These are phyloP conservation scores for Cosmia trapezina DNA, from an alignment of 2,888 invertebrate species.

Conservation along the genomic window DNA sequence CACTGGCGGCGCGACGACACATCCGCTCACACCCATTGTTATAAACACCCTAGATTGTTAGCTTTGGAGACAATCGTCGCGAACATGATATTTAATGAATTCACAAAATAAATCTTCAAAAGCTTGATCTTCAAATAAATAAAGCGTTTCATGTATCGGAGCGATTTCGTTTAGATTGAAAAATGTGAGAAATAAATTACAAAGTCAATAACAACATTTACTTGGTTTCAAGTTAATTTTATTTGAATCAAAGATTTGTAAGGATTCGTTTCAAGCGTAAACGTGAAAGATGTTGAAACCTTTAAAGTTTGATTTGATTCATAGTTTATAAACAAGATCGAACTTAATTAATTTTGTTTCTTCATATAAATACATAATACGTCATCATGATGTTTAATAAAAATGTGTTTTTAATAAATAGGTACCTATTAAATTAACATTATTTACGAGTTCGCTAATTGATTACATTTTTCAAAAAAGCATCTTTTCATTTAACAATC, in stretches of 20 bases:
- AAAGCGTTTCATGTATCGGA: slow-evolving; percentile 61
- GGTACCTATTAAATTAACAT: too few species aligned
- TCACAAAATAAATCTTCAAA: slow-evolving; percentile 40
- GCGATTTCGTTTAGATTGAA: slow-evolving; percentile 59
- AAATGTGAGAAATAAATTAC: slow-evolving; percentile 32
- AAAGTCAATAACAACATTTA: slow-evolving; percentile 57
- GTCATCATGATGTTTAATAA: neutral
- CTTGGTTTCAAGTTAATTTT: slow-evolving; percentile 70
- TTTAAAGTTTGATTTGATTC: slow-evolving; percentile 53
- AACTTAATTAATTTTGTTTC: slow-evolving; percentile 25
- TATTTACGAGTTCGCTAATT: too few species aligned
- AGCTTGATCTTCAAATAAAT: slow-evolving; percentile 45
- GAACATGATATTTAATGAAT: slow-evolving; percentile 60
- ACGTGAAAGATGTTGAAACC: slow-evolving; percentile 63
- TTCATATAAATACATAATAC: neutral
- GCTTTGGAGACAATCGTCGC: slow-evolving; percentile 61
- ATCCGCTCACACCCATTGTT: slow-evolving; percentile 72
- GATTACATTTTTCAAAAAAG: too few species aligned
- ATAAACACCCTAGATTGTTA: slow-evolving; percentile 72
- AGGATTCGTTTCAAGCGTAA: slow-evolving; percentile 67
- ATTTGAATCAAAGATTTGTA: slow-evolving; percentile 66
- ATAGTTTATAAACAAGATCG: slow-evolving; percentile 29
- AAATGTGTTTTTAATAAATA: too few species aligned
- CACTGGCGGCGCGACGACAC: slow-evolving; percentile 83
- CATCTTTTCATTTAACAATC: too few species aligned